A percentile compares a stretch with the other conserved stretches of the same genome.
Conservation (phyloP, 2,888 invertebrate genomes). For the Chromoteleia sp. region DNA sequence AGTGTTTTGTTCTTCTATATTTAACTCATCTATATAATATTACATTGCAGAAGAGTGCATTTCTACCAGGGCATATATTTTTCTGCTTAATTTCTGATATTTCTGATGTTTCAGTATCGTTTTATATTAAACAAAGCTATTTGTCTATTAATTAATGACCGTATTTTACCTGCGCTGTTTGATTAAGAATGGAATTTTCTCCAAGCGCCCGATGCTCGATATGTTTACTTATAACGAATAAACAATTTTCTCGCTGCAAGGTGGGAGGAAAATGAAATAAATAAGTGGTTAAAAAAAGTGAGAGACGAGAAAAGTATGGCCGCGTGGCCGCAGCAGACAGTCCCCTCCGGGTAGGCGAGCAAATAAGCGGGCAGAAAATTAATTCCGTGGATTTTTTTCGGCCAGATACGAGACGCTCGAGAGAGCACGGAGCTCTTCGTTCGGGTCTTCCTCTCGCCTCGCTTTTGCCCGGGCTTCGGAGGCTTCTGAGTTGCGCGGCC, state of each 20-base stretch:
- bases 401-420: conserved; percentile 74
- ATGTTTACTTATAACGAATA: conserved; percentile 52
- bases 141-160: too few species aligned
- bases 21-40: too few species aligned
- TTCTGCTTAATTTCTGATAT: too few species aligned
- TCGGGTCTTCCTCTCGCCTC: conserved; percentile 27
- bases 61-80: too few species aligned
- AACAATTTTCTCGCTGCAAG: conserved; percentile 9
- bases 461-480: conserved; percentile 39
- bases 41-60: too few species aligned
- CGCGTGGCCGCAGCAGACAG: conserved; percentile 63
- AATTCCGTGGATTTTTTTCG: conserved; percentile 79
- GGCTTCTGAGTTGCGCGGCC: conserved; percentile 46
- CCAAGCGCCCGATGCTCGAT: too few species aligned
- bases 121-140: too few species aligned
- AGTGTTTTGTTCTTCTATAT: too few species aligned
- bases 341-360: conserved; percentile 73
- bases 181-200: too few species aligned
- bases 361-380: conserved; percentile 80
- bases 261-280: conserved; percentile 30
- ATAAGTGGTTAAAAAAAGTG: conserved; percentile 37
- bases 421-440: conserved; percentile 72
- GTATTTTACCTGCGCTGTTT: too few species aligned
- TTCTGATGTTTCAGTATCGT: too few species aligned
- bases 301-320: conserved; percentile 53